phyloP scores from a whole-genome alignment of 2,113 vertebrate species.

The Sphaerodactylus townsendi region DNA sequence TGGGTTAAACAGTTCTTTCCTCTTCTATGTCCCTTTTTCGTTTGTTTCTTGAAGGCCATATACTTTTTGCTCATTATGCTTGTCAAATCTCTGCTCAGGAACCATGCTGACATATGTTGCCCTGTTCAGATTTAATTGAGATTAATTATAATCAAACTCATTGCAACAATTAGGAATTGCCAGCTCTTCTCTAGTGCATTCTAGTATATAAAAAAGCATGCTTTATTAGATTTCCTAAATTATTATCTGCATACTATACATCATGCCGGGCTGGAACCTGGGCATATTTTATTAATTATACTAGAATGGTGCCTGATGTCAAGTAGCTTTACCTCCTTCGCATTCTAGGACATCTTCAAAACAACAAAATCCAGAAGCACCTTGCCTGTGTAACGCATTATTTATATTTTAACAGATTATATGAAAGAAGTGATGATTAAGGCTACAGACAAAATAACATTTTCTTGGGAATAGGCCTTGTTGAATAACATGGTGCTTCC shows the following conservation, averaged over 20 bases:
- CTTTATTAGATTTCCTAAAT: neutral
- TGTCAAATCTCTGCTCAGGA: neutral
- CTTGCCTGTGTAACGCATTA: neutral
- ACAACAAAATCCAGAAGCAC: neutral
- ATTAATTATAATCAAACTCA: neutral
- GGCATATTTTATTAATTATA: neutral
- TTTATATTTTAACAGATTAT: neutral
- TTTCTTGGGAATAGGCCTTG: no score
- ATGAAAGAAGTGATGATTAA: neutral
- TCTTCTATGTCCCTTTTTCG: neutral
- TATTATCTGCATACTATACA: neutral
- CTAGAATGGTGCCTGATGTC: neutral
- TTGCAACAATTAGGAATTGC: neutral
- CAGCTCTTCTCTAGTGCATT: neutral
- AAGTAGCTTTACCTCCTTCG: neutral
- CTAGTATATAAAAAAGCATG: neutral
- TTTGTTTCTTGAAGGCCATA: neutral
- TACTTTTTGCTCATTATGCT: neutral
- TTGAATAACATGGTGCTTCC: neutral
- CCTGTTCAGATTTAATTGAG: slow-evolving; percentile 5
- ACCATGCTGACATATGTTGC: neutral
- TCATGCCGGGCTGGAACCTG: neutral
- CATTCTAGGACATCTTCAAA: neutral
- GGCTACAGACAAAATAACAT: no score
- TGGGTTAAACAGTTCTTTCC: neutral